Conservation (phyloP, 2,797 vertebrate genomes). For the Pelodytes ibericus region DNA sequence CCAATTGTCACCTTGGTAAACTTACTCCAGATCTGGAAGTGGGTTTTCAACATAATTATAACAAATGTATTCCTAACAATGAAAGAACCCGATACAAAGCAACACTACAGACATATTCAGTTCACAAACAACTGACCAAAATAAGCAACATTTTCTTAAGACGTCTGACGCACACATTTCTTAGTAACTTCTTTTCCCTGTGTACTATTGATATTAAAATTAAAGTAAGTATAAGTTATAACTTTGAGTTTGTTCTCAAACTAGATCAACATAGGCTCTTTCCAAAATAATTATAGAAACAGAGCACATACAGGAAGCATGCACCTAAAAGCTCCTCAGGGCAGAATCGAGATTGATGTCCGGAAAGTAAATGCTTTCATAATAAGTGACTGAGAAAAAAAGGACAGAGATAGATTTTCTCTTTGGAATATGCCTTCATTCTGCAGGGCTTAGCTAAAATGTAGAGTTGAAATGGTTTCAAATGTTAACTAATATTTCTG, state of each 20-base stretch:
- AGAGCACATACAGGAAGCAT: background rate
- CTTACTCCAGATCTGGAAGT: too few relatives aligned
- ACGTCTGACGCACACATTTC: too few relatives aligned
- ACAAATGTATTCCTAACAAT: too few relatives aligned
- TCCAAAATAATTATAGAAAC: background rate
- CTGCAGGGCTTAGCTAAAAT: background rate
- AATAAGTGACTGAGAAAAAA: background rate
- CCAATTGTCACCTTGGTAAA: too few relatives aligned
- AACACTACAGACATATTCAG: too few relatives aligned
- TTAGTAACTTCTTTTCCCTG: too few relatives aligned
- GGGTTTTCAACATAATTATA: too few relatives aligned
- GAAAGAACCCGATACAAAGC: too few relatives aligned
- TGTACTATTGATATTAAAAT: too few relatives aligned
- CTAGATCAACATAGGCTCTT: background rate
- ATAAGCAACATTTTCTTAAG: too few relatives aligned
- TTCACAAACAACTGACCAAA: too few relatives aligned
- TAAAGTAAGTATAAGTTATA: background rate
- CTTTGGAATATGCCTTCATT: background rate
- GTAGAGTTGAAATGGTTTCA: background rate
- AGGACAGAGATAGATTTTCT: background rate
- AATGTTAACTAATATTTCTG: background rate
- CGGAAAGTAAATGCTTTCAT: background rate
- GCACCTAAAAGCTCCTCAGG: background rate
- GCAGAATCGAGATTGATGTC: background rate
- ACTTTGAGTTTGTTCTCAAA: background rate